Conservation (phyloP, 2,797 vertebrate species). For the Melanotaenia trifasciata region DNA sequence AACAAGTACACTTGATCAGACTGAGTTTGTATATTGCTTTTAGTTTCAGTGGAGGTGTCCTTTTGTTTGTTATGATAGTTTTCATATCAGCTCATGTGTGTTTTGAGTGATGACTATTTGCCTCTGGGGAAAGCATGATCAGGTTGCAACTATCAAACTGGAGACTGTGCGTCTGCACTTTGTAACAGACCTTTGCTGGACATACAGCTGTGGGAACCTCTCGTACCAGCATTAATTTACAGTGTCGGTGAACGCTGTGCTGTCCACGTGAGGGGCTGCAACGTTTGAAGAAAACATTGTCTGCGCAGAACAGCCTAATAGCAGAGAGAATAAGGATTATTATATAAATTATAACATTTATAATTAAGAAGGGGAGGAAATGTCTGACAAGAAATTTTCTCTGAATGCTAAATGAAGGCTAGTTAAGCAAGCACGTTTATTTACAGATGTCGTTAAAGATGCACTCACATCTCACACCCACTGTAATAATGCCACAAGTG, state of each 20-base stretch:
- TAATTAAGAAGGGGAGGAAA: background rate
- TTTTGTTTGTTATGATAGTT: background rate
- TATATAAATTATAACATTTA: background rate
- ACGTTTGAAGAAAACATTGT: background rate
- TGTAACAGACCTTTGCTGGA: constrained; percentile 28
- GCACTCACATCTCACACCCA: background rate
- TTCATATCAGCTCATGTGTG: background rate
- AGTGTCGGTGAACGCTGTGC: background rate
- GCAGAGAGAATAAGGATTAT: background rate
- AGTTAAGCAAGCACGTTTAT: background rate
- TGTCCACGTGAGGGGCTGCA: background rate
- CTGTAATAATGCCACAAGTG: background rate
- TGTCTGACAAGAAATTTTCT: background rate
- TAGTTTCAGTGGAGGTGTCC: background rate
- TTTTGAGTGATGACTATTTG: constrained; percentile 5
- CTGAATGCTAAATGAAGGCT: background rate
- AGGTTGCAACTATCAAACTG: constrained; percentile 37
- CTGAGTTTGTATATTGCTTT: background rate
- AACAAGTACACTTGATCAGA: background rate
- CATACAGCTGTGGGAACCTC: constrained; percentile 12
- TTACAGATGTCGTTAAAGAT: background rate
- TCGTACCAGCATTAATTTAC: constrained; percentile 2
- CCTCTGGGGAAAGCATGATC: constrained; percentile 30
- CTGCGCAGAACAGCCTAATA: background rate
- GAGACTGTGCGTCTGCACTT: constrained; percentile 32